Evolutionary conservation across 2,113 vertebrate species (phyloP).

Genomic region (Podarcis muralis): DNA sequence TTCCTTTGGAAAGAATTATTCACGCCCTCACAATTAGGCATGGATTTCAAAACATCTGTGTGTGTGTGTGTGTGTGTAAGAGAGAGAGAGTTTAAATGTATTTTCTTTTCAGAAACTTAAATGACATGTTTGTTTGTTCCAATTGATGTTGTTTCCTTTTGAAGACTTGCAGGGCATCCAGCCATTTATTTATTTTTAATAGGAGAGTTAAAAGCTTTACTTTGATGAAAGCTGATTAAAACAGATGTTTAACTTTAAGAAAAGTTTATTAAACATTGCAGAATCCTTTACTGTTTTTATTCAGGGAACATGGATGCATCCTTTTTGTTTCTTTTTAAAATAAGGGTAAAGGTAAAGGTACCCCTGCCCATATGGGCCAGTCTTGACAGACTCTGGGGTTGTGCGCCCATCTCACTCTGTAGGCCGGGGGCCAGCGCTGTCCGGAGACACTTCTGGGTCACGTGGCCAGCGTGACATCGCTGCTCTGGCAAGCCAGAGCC

Average conservation of each 20-base stretch:
- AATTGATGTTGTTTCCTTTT: not conserved
- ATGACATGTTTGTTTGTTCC: no score
- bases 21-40: not conserved
- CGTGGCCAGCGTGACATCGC: no score
- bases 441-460: no score
- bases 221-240: not conserved
- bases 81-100: not conserved
- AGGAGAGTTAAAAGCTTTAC: not conserved
- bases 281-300: not conserved
- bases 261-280: not conserved
- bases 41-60: not conserved
- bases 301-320: not conserved
- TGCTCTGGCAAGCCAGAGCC: no score
- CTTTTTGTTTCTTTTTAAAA: no score
- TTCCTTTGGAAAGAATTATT: not conserved
- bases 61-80: no score
- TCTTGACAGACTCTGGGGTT: no score
- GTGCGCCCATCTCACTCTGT: no score
- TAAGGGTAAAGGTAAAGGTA: no score
- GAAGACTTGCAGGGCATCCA: not conserved
- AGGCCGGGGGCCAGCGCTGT: no score
- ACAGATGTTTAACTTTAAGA: not conserved
- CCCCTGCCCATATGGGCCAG: no score
- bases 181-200: not conserved
- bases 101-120: no score